Base-by-base conservation (phyloP, 2,888 invertebrate species). In the Baccha elongata region DNA sequence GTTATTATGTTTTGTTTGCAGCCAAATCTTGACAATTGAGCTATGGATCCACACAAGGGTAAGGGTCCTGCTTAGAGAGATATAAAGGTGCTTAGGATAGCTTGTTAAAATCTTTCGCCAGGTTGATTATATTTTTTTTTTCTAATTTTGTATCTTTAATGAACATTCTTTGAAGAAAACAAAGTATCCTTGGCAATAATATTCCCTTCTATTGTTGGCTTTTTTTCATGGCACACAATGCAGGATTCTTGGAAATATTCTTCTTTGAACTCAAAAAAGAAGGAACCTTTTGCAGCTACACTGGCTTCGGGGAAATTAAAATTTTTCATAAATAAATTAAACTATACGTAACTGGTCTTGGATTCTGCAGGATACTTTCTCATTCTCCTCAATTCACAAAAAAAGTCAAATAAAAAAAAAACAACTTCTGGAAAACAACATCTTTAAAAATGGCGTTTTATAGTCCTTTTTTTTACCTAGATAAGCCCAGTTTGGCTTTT, bases 71-170 rank as follows among this genome's bases (percentile, higher is more conserved):
- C 11, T 52, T 52, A 11, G 15, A 52, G 1, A 26, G 2, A 7
- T n/a, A 32, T 35, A 35, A 53, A 40, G 23, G 58, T 53, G 53
- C 35, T 53, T 53, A 35, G 53, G 53, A 17, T 40, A 26, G 69
- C 64, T 65, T 71, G 72, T 64, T 78, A 72, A 58, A 71, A 71
- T 78, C 71, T 78, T 55, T 72, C 76, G 55, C 53, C 42, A 71
- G 69, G 46, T 75, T 76, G 69, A 62, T 78, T 72, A 52, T 29
- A 17, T 52, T 44, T 37, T 46, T 71, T 48, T 50, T n/a, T 11
- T 35, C 19, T 55, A 26, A 13, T 15, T 26, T 35, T 23, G 37
- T 37, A n/a, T n/a, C 29, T 76, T n/a, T 58, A 55, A 32, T 72
- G 37, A 53, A 37, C 48, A 44, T 13, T 44, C 60, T 21, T 69